Conservation (phyloP, 2,888 invertebrate species). For the Junonia oenone region DNA sequence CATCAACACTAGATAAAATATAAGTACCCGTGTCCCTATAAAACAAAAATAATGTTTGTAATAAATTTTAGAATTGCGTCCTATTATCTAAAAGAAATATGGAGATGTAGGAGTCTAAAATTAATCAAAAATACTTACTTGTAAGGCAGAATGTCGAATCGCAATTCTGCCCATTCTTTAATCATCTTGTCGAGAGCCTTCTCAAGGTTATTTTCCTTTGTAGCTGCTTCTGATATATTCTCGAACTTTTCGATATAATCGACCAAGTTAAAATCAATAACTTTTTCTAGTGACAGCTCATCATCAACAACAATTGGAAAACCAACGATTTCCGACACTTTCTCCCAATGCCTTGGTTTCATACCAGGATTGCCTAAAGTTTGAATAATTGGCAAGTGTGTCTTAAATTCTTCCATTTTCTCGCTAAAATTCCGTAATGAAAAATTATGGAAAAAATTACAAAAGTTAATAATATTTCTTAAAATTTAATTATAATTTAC, state of each 20-base stretch:
- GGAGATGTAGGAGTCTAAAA: too few species aligned
- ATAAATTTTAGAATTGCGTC: too few species aligned
- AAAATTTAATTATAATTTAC: too few species aligned
- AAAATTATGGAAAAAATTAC: background rate
- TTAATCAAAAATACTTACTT: too few species aligned
- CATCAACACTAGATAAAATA: slow-evolving; percentile 93
- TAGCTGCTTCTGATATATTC: slow-evolving; percentile 94
- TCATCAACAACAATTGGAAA: slow-evolving; percentile 93
- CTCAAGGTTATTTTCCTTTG: slow-evolving; percentile 96
- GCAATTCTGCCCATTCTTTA: slow-evolving; percentile 91
- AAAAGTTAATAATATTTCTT: too few species aligned
- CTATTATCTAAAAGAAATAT: too few species aligned
- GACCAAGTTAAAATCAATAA: slow-evolving; percentile 93
- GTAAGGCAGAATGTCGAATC: slow-evolving; percentile 86
- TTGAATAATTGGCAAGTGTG: slow-evolving; percentile 93
- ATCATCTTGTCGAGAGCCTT: slow-evolving; percentile 93
- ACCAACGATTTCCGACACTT: slow-evolving; percentile 95
- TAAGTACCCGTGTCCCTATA: slow-evolving; percentile 92
- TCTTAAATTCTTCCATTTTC: slow-evolving; percentile 91
- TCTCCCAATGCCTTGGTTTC: slow-evolving; percentile 95
- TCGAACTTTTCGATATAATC: slow-evolving; percentile 95
- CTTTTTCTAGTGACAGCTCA: slow-evolving; percentile 88
- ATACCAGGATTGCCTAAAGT: slow-evolving; percentile 97
- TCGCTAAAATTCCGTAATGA: slow-evolving; percentile 39
- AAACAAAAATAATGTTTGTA: too few species aligned